Evolutionary conservation across 1,140 invertebrate species (phyloP).

Genomic region (Heliconius himera): DNA sequence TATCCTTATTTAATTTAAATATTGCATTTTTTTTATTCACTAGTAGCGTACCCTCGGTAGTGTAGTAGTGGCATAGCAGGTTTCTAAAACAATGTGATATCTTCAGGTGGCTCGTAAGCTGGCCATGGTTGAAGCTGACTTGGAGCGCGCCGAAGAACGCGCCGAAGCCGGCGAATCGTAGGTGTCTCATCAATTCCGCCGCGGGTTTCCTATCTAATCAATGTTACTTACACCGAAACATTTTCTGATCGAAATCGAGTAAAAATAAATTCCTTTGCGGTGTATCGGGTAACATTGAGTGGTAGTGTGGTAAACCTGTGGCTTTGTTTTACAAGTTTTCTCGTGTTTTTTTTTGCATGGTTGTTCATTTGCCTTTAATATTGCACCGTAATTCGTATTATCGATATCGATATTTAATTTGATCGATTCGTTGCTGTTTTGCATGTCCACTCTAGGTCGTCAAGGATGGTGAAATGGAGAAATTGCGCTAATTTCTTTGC

Average conservation of each 20-base stretch:
- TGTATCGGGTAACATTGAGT: conserved; percentile 51
- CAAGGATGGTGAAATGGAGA: conserved; percentile 51
- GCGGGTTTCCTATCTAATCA: conserved; percentile 12
- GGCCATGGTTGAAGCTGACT: conserved; percentile 99
- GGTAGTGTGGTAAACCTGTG: conserved; percentile 51
- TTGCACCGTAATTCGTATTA: conserved; percentile 75
- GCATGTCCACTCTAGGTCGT: conserved; percentile 75
- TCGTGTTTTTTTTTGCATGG: conserved; percentile 76
- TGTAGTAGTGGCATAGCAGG: conserved; percentile 31
- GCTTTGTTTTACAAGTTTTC: conserved; percentile 67
- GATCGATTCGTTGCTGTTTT: conserved; percentile 64
- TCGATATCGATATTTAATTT: conserved; percentile 67
- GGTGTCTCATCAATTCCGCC: conserved; percentile 82
- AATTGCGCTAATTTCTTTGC: conserved; percentile 56
- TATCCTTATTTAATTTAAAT: background rate
- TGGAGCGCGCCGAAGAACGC: conserved; percentile 99
- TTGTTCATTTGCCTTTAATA: conserved; percentile 78
- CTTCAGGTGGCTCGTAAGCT: conserved; percentile 99
- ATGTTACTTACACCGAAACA: conserved; percentile 19
- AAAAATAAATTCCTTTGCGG: conserved; percentile 25
- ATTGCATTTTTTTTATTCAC: background rate
- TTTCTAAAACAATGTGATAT: conserved; percentile 53
- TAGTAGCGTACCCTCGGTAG: background rate
- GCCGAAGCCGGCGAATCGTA: conserved; percentile 99
- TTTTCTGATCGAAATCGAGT: background rate